These are phyloP conservation scores for Agapornis canus DNA, from an alignment of 2,797 vertebrate species.

Conservation along the genomic window DNA sequence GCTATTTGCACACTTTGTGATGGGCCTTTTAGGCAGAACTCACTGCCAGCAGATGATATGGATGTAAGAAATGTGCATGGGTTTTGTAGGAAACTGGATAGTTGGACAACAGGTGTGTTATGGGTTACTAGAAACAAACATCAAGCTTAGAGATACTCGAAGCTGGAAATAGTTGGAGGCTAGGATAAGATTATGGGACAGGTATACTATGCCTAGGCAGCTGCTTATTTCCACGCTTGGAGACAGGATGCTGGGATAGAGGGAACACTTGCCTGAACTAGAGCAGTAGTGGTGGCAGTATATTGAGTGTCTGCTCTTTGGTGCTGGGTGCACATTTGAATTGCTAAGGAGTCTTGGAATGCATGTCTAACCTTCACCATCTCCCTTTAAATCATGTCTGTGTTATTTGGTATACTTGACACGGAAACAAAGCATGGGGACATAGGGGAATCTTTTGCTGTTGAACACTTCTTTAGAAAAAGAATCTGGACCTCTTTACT, in stretches of 20 bases:
- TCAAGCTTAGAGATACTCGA: neutral
- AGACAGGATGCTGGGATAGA: neutral
- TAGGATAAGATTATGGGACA: neutral
- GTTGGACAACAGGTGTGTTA: neutral
- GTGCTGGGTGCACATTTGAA: neutral
- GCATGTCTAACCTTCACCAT: neutral
- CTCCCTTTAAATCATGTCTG: neutral
- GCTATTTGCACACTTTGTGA: neutral
- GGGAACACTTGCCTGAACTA: neutral
- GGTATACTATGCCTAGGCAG: neutral
- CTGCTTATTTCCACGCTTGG: neutral
- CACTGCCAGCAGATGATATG: rapidly evolving
- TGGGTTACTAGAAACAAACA: neutral
- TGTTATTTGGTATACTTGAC: neutral
- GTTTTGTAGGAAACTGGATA: neutral
- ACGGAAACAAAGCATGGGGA: neutral
- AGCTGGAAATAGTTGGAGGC: neutral
- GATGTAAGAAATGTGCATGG: neutral
- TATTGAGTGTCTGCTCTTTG: neutral
- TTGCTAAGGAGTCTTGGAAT: neutral
- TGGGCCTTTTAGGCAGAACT: neutral
- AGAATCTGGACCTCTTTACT: neutral
- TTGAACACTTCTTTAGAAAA: neutral
- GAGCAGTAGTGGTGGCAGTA: neutral
- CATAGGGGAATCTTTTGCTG: neutral